Conservation (phyloP, 2,113 vertebrate genomes). For the Acinonyx jubatus region DNA sequence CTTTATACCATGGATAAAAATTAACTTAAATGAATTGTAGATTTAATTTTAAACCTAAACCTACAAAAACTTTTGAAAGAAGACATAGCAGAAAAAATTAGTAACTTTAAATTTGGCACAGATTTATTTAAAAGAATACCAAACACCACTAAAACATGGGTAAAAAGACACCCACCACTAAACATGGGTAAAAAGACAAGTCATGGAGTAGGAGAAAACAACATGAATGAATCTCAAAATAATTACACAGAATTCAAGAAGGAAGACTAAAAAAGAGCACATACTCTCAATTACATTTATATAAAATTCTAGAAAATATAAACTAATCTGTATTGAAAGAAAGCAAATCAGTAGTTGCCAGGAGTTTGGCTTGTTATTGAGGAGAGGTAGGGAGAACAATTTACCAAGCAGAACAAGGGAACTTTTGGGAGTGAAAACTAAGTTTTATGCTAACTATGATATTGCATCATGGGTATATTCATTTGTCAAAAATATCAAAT, state of each 20-base stretch:
- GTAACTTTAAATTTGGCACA: not conserved
- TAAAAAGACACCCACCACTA: not conserved
- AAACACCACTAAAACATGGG: not conserved
- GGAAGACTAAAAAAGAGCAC: not conserved
- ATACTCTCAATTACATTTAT: not conserved
- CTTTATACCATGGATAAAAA: not conserved
- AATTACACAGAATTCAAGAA: not conserved
- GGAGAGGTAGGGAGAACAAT: not conserved
- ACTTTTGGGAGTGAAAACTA: not conserved
- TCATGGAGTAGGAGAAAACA: not conserved
- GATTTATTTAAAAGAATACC: not conserved
- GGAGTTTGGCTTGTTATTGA: not conserved
- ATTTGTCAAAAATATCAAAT: not conserved
- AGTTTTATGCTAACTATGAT: not conserved
- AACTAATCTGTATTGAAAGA: not conserved
- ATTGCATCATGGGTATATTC: not conserved
- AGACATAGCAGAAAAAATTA: not conserved
- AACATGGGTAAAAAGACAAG: not conserved
- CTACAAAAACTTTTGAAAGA: not conserved
- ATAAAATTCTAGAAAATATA: not conserved
- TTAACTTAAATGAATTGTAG: not conserved
- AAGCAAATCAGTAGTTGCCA: not conserved
- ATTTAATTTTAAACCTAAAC: not conserved
- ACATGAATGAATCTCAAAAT: not conserved
- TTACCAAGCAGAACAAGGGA: not conserved